phyloP scores from a whole-genome alignment of 2,113 vertebrate species.

The Lampris incognitus region DNA sequence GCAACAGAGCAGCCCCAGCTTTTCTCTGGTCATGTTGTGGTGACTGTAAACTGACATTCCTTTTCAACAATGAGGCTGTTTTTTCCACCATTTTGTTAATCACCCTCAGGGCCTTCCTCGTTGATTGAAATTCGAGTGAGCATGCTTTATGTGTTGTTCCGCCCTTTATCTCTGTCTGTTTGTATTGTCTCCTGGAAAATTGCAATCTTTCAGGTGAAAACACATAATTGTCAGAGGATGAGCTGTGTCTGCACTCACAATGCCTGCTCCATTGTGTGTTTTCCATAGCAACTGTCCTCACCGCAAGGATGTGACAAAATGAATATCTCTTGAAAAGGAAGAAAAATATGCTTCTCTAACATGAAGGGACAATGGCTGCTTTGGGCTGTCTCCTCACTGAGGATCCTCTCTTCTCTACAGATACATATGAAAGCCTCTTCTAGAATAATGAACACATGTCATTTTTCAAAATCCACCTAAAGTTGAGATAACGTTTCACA shows the following conservation, averaged over 20 bases:
- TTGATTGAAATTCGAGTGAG: conserved; percentile 77
- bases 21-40: conserved; percentile 72
- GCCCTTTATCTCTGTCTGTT: conserved; percentile 62
- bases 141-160: conserved; percentile 63
- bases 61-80: conserved; percentile 72
- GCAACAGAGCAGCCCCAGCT: conserved; percentile 47
- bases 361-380: conserved; percentile 65
- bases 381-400: conserved; percentile 48
- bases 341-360: conserved; percentile 64
- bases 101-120: conserved; percentile 70
- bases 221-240: conserved; percentile 75
- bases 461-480: conserved; percentile 38
- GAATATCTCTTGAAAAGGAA: conserved; percentile 69
- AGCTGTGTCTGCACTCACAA: conserved; percentile 70
- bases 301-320: conserved; percentile 77
- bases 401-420: conserved; percentile 44
- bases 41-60: conserved; percentile 74
- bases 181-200: conserved; percentile 79
- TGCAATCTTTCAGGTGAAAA: conserved; percentile 78
- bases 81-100: conserved; percentile 79
- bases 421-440: conserved; percentile 55
- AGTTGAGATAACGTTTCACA: conserved; percentile 35
- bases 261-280: conserved; percentile 70
- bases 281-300: conserved; percentile 82
- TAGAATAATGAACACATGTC: conserved; percentile 52